These are phyloP conservation scores for Xestia rhomboidea DNA, from an alignment of 2,888 invertebrate species.

Conservation along the genomic window DNA sequence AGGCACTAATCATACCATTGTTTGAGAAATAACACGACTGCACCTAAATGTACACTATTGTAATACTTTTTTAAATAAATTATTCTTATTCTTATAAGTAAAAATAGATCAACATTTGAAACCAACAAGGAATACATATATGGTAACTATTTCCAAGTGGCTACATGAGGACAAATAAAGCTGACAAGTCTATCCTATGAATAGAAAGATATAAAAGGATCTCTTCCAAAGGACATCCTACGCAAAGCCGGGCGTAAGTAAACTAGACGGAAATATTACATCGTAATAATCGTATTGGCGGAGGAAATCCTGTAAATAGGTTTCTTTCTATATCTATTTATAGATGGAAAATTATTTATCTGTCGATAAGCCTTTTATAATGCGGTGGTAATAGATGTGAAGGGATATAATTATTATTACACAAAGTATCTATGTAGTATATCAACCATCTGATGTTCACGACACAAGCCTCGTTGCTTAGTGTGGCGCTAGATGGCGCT, in stretches of 20 bases:
- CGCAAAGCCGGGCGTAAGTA: neutral
- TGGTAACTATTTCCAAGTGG: neutral
- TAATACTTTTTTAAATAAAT: no score
- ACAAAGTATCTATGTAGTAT: no score
- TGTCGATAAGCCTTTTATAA: constrained; percentile 6
- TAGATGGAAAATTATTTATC: neutral
- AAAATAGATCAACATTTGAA: neutral
- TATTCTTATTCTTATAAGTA: no score
- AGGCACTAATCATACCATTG: no score
- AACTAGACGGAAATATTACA: constrained; percentile 5
- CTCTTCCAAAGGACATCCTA: neutral
- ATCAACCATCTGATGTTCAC: no score
- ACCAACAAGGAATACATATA: neutral
- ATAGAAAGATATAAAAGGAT: constrained; percentile 12
- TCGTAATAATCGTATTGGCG: constrained; percentile 13
- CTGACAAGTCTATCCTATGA: neutral
- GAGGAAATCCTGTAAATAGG: constrained; percentile 1
- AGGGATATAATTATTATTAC: neutral
- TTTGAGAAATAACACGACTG: no score
- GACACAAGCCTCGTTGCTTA: no score
- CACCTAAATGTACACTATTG: no score
- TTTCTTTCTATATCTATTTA: neutral
- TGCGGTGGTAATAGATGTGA: neutral
- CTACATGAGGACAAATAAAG: neutral
- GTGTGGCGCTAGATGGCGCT: no score